These are phyloP conservation scores for Oscarella lobularis DNA, from an alignment of 37 sponge, comb jelly and placozoan species.

Conservation along the genomic window DNA sequence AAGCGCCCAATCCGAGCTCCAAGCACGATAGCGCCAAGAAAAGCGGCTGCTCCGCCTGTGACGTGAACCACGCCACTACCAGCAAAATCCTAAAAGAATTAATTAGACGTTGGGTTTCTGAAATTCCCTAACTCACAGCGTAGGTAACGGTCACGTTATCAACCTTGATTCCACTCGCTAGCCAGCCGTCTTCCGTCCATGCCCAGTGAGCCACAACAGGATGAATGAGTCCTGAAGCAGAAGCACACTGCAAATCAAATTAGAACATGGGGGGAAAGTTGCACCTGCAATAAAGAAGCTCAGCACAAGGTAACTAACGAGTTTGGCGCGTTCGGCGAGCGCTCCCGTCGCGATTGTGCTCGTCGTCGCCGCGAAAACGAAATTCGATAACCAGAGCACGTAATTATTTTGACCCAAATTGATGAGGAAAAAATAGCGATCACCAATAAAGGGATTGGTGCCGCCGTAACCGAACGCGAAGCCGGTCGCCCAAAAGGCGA, in stretches of 20 bases:
- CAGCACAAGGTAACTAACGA: neutral
- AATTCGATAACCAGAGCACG: neutral
- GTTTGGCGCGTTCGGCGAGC: neutral
- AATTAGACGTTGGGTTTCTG: no score
- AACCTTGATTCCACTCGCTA: neutral
- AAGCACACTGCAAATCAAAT: neutral
- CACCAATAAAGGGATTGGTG: neutral
- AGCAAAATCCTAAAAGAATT: neutral
- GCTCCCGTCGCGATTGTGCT: neutral
- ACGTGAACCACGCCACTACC: neutral
- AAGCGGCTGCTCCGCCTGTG: neutral
- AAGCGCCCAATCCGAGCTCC: neutral
- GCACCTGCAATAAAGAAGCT: neutral
- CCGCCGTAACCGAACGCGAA: neutral
- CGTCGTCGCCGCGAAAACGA: neutral
- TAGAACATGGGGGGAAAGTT: no score
- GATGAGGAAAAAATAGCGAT: neutral
- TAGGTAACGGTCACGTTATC: neutral
- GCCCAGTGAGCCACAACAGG: neutral
- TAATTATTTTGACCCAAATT: neutral
- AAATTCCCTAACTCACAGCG: no score
- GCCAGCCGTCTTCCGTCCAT: neutral
- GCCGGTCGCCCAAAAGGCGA: neutral
- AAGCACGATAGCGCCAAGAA: slow-evolving; percentile 1
- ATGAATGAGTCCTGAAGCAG: neutral